Evolutionary conservation across 2,797 vertebrate species (phyloP).

Genomic region (Spinus pinus): DNA sequence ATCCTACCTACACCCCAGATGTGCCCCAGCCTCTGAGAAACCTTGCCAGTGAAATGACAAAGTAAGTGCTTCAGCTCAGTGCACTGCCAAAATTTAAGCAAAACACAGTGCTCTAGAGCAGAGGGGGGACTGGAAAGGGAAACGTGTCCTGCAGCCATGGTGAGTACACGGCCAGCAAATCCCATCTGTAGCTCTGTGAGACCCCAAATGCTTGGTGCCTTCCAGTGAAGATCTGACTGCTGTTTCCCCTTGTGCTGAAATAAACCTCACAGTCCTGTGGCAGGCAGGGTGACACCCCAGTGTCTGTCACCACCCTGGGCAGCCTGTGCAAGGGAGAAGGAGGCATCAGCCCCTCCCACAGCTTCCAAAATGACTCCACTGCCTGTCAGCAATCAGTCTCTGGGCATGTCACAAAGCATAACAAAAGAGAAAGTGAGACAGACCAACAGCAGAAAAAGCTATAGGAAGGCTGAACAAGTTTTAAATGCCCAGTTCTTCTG

Average conservation of each 20-base stretch:
- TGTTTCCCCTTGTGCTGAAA: not conserved
- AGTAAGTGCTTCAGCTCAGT: not conserved
- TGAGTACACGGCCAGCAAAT: rapidly evolving
- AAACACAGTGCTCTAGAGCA: not conserved
- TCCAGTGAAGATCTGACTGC: not conserved
- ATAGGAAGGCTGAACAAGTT: not conserved
- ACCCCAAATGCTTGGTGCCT: not conserved
- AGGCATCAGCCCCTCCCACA: not conserved
- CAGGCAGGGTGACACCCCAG: rapidly evolving
- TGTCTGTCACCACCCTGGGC: not conserved
- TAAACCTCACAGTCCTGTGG: not conserved
- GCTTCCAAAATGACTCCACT: rapidly evolving
- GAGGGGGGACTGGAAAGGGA: not conserved
- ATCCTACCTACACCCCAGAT: not conserved
- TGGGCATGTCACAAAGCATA: not conserved
- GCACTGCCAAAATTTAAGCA: not conserved
- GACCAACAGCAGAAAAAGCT: not conserved
- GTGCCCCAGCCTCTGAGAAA: not conserved
- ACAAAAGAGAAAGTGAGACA: not conserved
- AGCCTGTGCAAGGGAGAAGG: not conserved
- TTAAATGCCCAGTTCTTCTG: not conserved
- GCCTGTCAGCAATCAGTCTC: not conserved
- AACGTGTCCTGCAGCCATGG: rapidly evolving
- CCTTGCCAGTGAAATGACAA: not conserved
- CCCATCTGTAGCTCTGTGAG: not conserved